Percentiles rank a stretch among this genome's conserved stretches.
Evolutionary conservation across 2,113 vertebrate genomes (phyloP).

Genomic region (Trogon surrucura): DNA sequence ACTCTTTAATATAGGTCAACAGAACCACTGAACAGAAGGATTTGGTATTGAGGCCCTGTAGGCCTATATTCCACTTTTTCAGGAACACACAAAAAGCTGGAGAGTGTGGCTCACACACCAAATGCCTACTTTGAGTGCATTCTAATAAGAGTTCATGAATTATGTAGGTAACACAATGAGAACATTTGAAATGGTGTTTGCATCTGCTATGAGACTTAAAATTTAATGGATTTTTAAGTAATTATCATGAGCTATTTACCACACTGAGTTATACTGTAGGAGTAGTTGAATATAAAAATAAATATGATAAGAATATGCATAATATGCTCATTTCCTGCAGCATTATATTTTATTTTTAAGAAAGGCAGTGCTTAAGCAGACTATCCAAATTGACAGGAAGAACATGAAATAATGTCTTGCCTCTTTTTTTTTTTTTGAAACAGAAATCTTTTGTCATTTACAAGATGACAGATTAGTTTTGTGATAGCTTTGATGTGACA

Average conservation of each 20-base stretch:
- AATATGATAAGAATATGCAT: slow-evolving; percentile 79
- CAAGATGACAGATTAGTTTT: slow-evolving; percentile 35
- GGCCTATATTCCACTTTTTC: background rate
- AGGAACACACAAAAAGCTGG: background rate
- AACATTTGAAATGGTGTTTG: slow-evolving; percentile 74
- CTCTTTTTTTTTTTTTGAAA: background rate
- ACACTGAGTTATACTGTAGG: slow-evolving; percentile 74
- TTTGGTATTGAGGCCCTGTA: background rate
- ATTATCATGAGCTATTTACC: slow-evolving; percentile 79
- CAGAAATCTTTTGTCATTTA: slow-evolving; percentile 41
- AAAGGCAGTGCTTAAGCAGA: slow-evolving; percentile 10
- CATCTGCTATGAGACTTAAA: slow-evolving; percentile 74
- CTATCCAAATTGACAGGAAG: slow-evolving; percentile 69
- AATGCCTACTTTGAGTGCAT: slow-evolving; percentile 39
- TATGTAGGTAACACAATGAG: slow-evolving; percentile 66
- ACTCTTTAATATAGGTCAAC: background rate
- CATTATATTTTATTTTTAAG: slow-evolving; percentile 70
- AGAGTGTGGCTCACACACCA: background rate
- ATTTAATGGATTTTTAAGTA: slow-evolving; percentile 79
- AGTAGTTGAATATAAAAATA: slow-evolving; percentile 79
- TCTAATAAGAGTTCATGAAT: slow-evolving; percentile 66
- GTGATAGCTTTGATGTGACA: slow-evolving; percentile 54
- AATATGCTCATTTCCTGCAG: slow-evolving; percentile 74
- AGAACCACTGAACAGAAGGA: background rate
- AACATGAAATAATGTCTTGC: slow-evolving; percentile 63